Base-by-base conservation (phyloP, 1,140 invertebrate species). In the Drosophila guanche region DNA sequence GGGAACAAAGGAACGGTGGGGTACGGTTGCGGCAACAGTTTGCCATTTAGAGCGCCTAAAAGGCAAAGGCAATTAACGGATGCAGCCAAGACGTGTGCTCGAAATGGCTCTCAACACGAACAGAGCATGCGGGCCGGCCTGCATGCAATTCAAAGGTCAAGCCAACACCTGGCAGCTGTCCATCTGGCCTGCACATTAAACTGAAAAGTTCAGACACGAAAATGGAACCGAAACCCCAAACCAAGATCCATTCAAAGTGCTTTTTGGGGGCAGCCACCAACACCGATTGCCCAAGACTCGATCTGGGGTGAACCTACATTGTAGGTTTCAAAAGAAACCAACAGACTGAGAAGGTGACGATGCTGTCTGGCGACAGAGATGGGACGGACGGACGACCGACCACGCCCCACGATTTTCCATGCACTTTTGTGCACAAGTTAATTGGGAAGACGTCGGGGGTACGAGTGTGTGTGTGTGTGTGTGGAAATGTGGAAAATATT, bases 61-160 rank as follows among this genome's bases (percentile, higher is more conserved):
- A 76, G 79, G 65, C 80, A 85, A 79, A 58, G 74, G 77, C 77
- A 85, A 85, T 85, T 85, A 85, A 84, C 69, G 77, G 63, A 69
- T 65, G 57, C 63, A 41, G 52, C 40, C 51, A 41, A 78, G 55
- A 47, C 55, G 52, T 62, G 59, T 40, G 50, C 50, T 60, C 12
- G 16, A 51, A 60, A 60, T 48, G 57, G 40, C 73, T 68, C 58
- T 59, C 58, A 45, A 58, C 29, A 52, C 55, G 56, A 45, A 58
- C 57, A 48, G 52, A 29, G 55, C 40, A 65, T 40, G 43, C 16
- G 16, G 16, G 16, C 16, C 16, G 54, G 45, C 51, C 40, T 47
- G 62, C 52, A 45, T 41, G 78, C 67, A 65, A 80, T 56, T 77
- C 79, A 81, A 81, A 81, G 79, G 79, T 81, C 79, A 81, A 45